Evolutionary conservation across 2,888 invertebrate species (phyloP), one percentile per base, ranked within the genome.

Genomic region (Yponomeuta malinellus): DNA sequence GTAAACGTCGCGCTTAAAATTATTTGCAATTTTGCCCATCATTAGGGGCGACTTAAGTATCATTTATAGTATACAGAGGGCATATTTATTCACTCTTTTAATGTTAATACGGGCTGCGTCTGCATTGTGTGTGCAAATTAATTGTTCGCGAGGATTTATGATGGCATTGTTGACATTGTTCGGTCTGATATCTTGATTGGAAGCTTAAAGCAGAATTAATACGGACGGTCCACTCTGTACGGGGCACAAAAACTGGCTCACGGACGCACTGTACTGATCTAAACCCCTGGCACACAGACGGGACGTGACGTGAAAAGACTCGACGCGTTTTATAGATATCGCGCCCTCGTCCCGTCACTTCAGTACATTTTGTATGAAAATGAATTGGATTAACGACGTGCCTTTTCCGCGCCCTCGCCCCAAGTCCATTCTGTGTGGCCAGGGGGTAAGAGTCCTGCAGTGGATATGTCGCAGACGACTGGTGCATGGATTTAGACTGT

Each of bases 1-100:
- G 68, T 68, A 52, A 48, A 9, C 48, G n/a, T 4, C 9, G 29
- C 23, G 48, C 23, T 48, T 68, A 68, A 68, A 68, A 68, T 68
- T 8, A 15, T 68, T 68, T 68, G 68, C 48, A 68, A 48, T 68
- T 68, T 68, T 48, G 15, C 15, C 37, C 15, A 37, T 37, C 66
- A 37, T 66, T 67, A 67, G 37, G 67, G 33, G 29, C 33, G 43
- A 68, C 29, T 48, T 68, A 68, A 59, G 69, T 29, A 69, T 48
- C 52, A 23, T 69, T 59, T 48, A 31, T 31, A 23, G 33, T 37
- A 33, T 37, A 33, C 31, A 43, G 31, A 31, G 67, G 67, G 29
- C 37, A 48, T 64, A 29, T 64, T 29, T 64, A 64, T 64, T 64
- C 52, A 59, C 52, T 59, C 52, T 59, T 59, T 59, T 68, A 68